Conservation (phyloP, 2,113 vertebrate species). For the Pelusios castaneus region DNA sequence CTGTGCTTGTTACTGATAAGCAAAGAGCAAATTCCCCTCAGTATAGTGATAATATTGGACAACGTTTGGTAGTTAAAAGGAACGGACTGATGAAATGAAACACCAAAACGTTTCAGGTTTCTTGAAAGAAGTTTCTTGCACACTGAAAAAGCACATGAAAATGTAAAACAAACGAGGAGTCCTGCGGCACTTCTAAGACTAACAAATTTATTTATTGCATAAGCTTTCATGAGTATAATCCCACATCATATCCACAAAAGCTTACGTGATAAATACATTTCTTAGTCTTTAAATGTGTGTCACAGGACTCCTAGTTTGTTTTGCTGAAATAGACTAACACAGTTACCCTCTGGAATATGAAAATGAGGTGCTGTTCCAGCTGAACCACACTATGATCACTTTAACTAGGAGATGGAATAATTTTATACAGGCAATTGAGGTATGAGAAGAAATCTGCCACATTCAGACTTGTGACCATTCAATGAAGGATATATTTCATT, state of each 20-base stretch:
- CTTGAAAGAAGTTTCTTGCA: neutral
- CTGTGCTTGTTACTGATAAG: neutral
- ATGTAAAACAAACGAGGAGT: too few species aligned
- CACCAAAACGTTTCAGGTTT: neutral
- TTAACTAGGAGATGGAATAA: neutral
- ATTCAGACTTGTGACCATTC: too few species aligned
- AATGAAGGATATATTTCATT: too few species aligned
- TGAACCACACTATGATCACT: neutral
- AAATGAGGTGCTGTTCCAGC: neutral
- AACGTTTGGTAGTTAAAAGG: neutral
- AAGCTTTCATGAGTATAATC: too few species aligned
- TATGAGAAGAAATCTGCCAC: neutral
- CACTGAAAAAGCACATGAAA: neutral
- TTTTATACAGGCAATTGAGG: neutral
- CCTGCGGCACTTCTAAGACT: too few species aligned
- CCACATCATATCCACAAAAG: too few species aligned
- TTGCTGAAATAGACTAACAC: too few species aligned
- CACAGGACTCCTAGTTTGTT: too few species aligned
- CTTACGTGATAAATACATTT: too few species aligned
- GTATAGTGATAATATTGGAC: neutral
- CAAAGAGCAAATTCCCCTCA: slow-evolving; percentile 19
- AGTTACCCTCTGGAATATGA: too few species aligned
- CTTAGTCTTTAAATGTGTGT: too few species aligned
- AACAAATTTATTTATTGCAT: too few species aligned
- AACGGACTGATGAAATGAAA: neutral